Evolutionary conservation across 2,888 invertebrate genomes (phyloP).

Genomic region (Invenusta paracnida): DNA sequence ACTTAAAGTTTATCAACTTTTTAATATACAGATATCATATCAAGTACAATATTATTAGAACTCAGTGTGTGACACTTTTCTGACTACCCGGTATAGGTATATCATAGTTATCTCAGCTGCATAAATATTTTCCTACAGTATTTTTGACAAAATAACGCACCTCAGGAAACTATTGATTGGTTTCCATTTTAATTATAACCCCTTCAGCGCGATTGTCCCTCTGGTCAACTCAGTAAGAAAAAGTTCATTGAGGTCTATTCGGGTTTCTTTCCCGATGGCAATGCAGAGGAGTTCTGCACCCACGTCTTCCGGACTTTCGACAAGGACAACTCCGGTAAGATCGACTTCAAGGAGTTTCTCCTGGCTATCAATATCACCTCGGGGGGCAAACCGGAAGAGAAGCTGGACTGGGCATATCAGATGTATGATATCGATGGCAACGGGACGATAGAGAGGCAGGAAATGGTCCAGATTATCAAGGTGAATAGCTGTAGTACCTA

Average conservation of each 20-base stretch:
- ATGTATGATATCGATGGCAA: slow-evolving; percentile 61
- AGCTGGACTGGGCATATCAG: slow-evolving; percentile 60
- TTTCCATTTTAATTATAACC: too few species aligned
- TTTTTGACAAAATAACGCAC: too few species aligned
- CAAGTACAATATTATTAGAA: too few species aligned
- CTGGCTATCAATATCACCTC: slow-evolving; percentile 61
- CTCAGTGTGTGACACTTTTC: too few species aligned
- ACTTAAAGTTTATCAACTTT: too few species aligned
- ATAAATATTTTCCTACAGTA: too few species aligned
- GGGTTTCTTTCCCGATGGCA: slow-evolving; percentile 96
- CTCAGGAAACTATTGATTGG: too few species aligned
- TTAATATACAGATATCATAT: too few species aligned
- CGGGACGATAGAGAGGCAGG: slow-evolving; percentile 59
- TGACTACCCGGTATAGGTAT: too few species aligned
- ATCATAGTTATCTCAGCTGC: too few species aligned
- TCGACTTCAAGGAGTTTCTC: slow-evolving; percentile 61
- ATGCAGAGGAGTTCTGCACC: slow-evolving; percentile 94
- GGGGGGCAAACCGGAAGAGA: slow-evolving; percentile 59
- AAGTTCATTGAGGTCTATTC: slow-evolving; percentile 99
- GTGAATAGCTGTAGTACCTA: too few species aligned
- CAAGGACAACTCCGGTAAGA: slow-evolving; percentile 59
- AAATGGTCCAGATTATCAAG: slow-evolving; percentile 60
- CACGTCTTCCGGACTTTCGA: slow-evolving; percentile 97
- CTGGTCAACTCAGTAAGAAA: slow-evolving; percentile 86
- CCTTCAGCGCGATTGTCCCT: slow-evolving; percentile 87